Evolutionary conservation across 2,113 vertebrate species (phyloP).

Genomic region (Tonatia bakeri): DNA sequence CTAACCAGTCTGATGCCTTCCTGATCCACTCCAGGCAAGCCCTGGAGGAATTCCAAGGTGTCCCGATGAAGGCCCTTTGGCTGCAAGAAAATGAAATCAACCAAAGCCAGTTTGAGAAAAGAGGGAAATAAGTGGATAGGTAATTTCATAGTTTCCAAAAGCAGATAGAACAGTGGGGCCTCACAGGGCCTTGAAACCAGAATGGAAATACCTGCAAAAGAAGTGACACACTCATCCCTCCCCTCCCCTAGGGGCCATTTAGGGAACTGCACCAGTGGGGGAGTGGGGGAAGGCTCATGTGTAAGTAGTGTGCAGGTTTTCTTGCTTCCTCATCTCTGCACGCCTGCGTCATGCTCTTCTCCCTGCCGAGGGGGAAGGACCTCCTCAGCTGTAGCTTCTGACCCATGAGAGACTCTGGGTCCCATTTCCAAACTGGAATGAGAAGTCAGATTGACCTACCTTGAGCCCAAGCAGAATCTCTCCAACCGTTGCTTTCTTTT

Average conservation of each 20-base stretch:
- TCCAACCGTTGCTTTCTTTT: background rate
- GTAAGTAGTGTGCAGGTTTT: background rate
- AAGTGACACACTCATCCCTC: too few species aligned
- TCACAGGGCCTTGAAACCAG: background rate
- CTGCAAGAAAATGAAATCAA: background rate
- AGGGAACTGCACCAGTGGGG: fast-evolving
- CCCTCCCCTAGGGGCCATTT: background rate
- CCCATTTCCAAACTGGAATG: background rate
- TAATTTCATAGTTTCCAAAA: background rate
- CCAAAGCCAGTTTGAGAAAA: background rate
- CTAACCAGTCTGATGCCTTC: background rate
- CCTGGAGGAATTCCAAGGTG: background rate
- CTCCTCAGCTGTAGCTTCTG: background rate
- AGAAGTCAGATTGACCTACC: background rate
- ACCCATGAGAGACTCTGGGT: background rate
- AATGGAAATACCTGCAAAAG: background rate
- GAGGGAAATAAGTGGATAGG: background rate
- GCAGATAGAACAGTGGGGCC: background rate
- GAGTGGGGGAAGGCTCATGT: background rate
- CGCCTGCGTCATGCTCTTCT: background rate
- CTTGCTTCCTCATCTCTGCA: background rate
- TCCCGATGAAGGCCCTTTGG: background rate
- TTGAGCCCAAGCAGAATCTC: background rate
- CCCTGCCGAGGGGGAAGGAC: background rate
- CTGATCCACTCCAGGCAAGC: background rate